Conservation (phyloP, 1,140 invertebrate genomes). For the Micrasema longulum region DNA sequence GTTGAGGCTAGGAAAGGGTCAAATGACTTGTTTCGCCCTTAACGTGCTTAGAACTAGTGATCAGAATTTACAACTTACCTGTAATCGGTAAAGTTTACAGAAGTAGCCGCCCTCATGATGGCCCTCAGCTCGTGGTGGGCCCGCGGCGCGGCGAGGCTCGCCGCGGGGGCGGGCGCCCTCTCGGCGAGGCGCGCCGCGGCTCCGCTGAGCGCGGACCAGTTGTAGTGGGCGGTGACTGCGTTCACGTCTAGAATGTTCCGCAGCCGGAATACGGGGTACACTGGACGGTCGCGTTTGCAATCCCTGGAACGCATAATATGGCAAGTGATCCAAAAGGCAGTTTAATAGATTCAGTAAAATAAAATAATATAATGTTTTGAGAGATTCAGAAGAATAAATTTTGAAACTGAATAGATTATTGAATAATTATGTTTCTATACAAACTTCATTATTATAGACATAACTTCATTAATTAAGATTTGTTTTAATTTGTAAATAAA, state of each 20-base stretch:
- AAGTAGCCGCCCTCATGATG: constrained; percentile 72
- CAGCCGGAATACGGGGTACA: constrained; percentile 79
- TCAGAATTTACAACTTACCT: constrained; percentile 61
- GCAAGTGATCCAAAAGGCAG: too few relatives aligned
- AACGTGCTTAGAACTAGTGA: not conserved
- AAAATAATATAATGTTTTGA: too few relatives aligned
- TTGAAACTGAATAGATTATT: too few relatives aligned
- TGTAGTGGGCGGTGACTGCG: constrained; percentile 69
- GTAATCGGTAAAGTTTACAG: constrained; percentile 75
- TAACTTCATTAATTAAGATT: too few relatives aligned
- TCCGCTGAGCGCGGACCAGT: constrained; percentile 69
- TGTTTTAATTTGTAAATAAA: too few relatives aligned
- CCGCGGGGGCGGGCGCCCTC: constrained; percentile 15
- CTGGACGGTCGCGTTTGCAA: constrained; percentile 76
- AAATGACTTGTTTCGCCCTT: not conserved
- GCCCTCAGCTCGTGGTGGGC: constrained; percentile 70
- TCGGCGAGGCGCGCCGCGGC: constrained; percentile 30
- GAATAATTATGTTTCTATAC: too few relatives aligned
- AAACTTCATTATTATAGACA: too few relatives aligned
- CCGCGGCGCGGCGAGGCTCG: constrained; percentile 32
- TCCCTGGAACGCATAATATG: constrained; percentile 65
- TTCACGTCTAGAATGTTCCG: constrained; percentile 75
- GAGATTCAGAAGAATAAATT: too few relatives aligned
- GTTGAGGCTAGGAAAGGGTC: too few relatives aligned
- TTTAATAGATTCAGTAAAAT: too few relatives aligned